Percentiles rank a stretch among this genome's conserved stretches.
These are phyloP conservation scores for Ceratina calcarata DNA, from an alignment of 1,140 invertebrate genomes.

Conservation along the genomic window DNA sequence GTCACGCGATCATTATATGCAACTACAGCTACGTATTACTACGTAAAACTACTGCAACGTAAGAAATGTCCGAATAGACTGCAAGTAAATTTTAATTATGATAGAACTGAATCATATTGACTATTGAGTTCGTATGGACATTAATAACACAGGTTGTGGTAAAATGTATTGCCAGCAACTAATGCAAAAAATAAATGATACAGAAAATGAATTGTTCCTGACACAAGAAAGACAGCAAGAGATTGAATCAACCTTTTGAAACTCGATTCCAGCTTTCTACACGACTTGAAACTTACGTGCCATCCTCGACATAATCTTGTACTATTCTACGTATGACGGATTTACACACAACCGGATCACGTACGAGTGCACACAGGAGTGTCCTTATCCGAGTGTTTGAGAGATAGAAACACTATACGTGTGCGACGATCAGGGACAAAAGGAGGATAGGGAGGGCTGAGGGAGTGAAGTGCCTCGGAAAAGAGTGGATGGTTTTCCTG, in stretches of 20 bases:
- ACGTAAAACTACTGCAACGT: not conserved
- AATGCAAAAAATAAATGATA: no score
- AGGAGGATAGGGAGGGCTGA: slow-evolving; percentile 19
- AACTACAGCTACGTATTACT: not conserved
- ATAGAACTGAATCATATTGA: not conserved
- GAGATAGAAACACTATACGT: slow-evolving; percentile 13
- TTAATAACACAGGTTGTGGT: no score
- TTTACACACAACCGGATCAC: not conserved
- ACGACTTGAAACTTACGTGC: not conserved
- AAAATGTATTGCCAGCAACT: no score
- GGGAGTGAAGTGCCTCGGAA: slow-evolving; percentile 53
- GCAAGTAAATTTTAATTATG: slow-evolving; percentile 32
- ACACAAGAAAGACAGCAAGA: not conserved
- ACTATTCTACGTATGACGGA: not conserved
- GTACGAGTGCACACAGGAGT: not conserved
- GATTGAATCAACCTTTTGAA: not conserved
- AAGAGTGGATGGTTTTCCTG: slow-evolving; percentile 42
- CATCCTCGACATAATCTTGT: not conserved
- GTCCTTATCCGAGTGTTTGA: slow-evolving; percentile 36
- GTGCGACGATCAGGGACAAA: slow-evolving; percentile 60
- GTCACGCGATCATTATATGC: not conserved
- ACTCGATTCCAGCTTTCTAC: not conserved
- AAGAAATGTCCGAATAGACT: slow-evolving; percentile 5
- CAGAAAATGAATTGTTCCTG: no score
- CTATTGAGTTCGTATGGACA: no score